Evolutionary conservation across 2,888 invertebrate genomes (phyloP).

Genomic region (Himalopsyche anomala): DNA sequence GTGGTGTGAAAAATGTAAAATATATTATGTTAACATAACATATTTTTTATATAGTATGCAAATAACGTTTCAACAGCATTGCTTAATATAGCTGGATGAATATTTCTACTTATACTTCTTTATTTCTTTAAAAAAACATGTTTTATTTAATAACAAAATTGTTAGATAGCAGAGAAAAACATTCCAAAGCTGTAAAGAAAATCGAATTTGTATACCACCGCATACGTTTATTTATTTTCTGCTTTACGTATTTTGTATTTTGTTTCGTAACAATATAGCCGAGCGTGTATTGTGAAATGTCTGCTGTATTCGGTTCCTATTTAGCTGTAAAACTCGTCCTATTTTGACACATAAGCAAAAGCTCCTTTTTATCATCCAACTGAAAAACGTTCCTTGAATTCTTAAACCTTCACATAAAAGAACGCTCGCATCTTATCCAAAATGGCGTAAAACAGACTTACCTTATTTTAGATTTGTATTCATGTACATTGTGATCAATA

Average conservation of each 20-base stretch:
- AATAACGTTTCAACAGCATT: no score
- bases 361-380: background rate
- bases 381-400: conserved; percentile 6
- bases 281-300: conserved; percentile 9
- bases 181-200: conserved; percentile 6
- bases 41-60: no score
- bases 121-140: background rate
- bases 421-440: no score
- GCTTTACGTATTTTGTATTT: background rate
- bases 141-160: background rate
- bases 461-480: no score
- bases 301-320: background rate
- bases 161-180: background rate
- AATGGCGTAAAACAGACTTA: no score
- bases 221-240: conserved; percentile 3
- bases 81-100: background rate
- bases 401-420: background rate
- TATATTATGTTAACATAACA: no score
- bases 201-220: conserved; percentile 9
- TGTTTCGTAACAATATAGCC: background rate
- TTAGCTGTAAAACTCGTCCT: conserved; percentile 12
- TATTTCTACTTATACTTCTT: background rate
- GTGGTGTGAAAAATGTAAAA: no score
- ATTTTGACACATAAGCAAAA: conserved; percentile 16
- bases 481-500: no score